A percentile compares a stretch with the other conserved stretches of the same genome.
These are phyloP conservation scores for Amphimedon queenslandica DNA, from an alignment of 37 sponge, comb jelly and placozoan species.

Conservation along the genomic window DNA sequence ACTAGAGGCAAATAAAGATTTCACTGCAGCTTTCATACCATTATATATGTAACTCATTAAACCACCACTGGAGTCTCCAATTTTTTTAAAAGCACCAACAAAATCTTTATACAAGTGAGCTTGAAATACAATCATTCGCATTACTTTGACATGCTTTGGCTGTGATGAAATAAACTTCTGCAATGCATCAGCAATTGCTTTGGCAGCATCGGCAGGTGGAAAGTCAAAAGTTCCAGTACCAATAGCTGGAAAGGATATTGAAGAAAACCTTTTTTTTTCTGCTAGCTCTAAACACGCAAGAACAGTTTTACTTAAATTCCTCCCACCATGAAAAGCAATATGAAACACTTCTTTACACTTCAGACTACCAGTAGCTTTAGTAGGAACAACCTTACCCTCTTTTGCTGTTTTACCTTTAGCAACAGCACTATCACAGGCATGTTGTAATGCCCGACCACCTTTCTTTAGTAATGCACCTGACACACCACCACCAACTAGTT, in stretches of 20 bases:
- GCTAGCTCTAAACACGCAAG: constrained; percentile 25
- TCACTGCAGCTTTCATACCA: neutral
- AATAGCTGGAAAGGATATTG: constrained; percentile 61
- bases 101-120: constrained; percentile 6
- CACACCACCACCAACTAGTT: constrained; percentile 32
- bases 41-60: neutral
- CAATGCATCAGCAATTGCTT: constrained; percentile 32
- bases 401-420: neutral
- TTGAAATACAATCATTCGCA: constrained; percentile 29
- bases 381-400: constrained; percentile 34
- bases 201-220: constrained; percentile 31
- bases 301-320: constrained; percentile 15
- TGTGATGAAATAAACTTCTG: constrained; percentile 5
- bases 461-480: constrained; percentile 48
- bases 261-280: constrained; percentile 6
- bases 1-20: neutral
- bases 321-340: constrained; percentile 21
- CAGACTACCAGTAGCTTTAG: constrained; percentile 39
- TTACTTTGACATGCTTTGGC: neutral
- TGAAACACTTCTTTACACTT: constrained; percentile 47
- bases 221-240: constrained; percentile 36
- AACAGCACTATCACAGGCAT: constrained; percentile 18
- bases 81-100: constrained; percentile 1
- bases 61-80: neutral
- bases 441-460: constrained; percentile 40